phyloP scores from a whole-genome alignment of 1,140 invertebrate genomes.

The Drosophila lacertosa region DNA sequence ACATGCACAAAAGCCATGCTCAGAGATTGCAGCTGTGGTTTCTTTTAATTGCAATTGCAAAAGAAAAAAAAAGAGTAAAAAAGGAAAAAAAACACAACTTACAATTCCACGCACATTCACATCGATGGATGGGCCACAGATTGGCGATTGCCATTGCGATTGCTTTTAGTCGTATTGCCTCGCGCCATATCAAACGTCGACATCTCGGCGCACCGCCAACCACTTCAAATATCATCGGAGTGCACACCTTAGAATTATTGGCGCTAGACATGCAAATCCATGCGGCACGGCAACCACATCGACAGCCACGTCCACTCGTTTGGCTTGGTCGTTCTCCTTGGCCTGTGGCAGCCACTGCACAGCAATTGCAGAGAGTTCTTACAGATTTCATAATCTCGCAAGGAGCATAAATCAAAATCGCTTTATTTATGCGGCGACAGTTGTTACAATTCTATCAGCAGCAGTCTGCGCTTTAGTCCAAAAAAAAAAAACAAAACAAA shows the following conservation, averaged over 20 bases:
- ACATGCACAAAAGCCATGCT: constrained; percentile 78
- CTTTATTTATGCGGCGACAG: constrained; percentile 80
- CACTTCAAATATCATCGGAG: constrained; percentile 72
- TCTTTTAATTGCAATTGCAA: constrained; percentile 77
- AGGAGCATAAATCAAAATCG: constrained; percentile 75
- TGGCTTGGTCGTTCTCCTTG: constrained; percentile 3
- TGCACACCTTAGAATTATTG: constrained; percentile 78
- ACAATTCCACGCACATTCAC: constrained; percentile 75
- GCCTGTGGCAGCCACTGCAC: constrained; percentile 13
- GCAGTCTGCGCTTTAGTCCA: constrained; percentile 38
- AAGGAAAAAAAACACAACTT: constrained; percentile 1
- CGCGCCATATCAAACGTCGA: constrained; percentile 73
- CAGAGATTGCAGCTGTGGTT: constrained; percentile 61
- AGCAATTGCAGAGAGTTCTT: constrained; percentile 32
- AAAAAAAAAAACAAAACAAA: constrained; percentile 23
- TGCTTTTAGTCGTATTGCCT: constrained; percentile 53
- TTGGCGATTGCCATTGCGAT: constrained; percentile 49
- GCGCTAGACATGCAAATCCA: constrained; percentile 80
- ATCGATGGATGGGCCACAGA: constrained; percentile 65
- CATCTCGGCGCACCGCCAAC: constrained; percentile 58
- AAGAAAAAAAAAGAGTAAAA: constrained; percentile 36
- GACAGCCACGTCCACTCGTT: constrained; percentile 25
- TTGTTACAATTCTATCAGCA: constrained; percentile 82
- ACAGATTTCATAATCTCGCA: constrained; percentile 68
- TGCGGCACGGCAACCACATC: constrained; percentile 45